Evolutionary conservation across 2,113 vertebrate species (phyloP), one percentile per base, ranked within the genome.

Genomic region (Phasianus colchicus): DNA sequence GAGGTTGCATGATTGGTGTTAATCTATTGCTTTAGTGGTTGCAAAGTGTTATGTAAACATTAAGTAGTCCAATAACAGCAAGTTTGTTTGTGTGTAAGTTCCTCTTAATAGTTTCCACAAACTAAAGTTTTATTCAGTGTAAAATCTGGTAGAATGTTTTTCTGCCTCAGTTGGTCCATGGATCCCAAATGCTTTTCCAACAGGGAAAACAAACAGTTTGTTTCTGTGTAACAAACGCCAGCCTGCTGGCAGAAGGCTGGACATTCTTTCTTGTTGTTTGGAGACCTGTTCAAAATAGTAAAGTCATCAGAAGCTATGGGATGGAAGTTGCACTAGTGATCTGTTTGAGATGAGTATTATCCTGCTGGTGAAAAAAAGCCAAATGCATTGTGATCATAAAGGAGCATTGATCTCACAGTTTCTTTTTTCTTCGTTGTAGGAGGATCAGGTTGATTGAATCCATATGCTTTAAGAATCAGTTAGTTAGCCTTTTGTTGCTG

Each of bases 1-100:
- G 54, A 58, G 24, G 11, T 74, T 83, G 77, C 50, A 54, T 84
- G 29, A n/a, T 29, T 40, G 32, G 4, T 80, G 45, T 70, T 73
- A 78, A 50, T 66, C n/a, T 10, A 20, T 57, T 71, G 42, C 64
- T 86, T 64, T 71, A 45, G 45, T 32, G 61, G 3, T 66, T 89
- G 34, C n/a, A 19, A 75, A 73, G 12, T n/a, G 30, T 69, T 79
- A 36, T 0, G 0, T 89, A 54, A 88, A 40, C 58, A 11, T 7
- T 70, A 75, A 36, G 2, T 55, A 52, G 67, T 86, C 42, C 34
- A 50, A 0, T 58, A 72, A 40, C 3, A 30, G 42, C 18, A 20
- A 52, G 13, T 61, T 72, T 80, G 22, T 58, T 85, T 13, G 5
- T 65, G 29, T 38, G 27, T 25, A 38, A 36, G 43, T 72, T 84